Evolutionary conservation across 2,797 vertebrate genomes (phyloP).

Genomic region (Tokudaia tokunoshimensis): DNA sequence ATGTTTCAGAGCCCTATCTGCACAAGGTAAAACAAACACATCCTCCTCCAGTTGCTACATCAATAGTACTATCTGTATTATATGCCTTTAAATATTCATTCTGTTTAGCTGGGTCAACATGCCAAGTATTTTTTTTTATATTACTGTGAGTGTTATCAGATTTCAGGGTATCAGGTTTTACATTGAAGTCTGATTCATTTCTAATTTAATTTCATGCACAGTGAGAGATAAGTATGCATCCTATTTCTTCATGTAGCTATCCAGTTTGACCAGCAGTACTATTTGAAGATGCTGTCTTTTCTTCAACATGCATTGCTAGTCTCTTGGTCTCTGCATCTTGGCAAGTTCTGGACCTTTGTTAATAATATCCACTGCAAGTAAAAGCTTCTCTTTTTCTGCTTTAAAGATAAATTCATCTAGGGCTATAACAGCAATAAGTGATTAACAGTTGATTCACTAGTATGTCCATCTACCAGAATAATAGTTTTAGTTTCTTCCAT

Average conservation of each 20-base stretch:
- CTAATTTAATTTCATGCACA: background rate
- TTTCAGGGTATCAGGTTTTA: background rate
- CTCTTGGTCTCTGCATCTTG: background rate
- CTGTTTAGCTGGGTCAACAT: background rate
- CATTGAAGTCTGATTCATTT: background rate
- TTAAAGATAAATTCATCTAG: background rate
- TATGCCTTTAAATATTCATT: background rate
- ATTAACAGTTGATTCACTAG: background rate
- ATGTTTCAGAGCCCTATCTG: background rate
- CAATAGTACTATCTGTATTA: background rate
- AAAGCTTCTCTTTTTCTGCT: background rate
- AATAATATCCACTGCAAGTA: background rate
- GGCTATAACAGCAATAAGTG: no score
- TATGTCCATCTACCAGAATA: background rate
- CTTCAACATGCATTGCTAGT: background rate
- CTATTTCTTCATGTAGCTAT: background rate
- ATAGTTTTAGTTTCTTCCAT: background rate
- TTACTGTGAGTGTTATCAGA: background rate
- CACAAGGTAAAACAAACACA: no score
- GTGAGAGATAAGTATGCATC: background rate
- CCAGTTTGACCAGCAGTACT: background rate
- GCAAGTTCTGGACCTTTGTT: background rate
- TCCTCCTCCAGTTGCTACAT: background rate
- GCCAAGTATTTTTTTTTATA: background rate
- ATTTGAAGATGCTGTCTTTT: background rate